A percentile compares a stretch with the other conserved stretches of the same genome.
phyloP scores from a whole-genome alignment of 2,888 invertebrate genomes.

The Dicranocentrus wangi region DNA sequence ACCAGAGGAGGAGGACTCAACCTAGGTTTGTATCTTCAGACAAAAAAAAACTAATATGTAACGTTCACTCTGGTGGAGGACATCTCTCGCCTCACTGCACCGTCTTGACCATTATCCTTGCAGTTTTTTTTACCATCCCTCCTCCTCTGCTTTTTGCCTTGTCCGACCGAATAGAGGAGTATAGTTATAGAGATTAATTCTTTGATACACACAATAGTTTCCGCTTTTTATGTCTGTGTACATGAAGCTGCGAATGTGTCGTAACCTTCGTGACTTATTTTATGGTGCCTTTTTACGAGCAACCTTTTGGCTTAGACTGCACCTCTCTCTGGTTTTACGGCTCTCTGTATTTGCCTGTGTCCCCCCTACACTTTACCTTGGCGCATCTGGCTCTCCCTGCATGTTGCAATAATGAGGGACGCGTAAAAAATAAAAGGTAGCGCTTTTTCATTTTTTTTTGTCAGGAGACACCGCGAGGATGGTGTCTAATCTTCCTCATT shows the following conservation, averaged over 20 bases:
- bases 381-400: background rate
- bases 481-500: background rate
- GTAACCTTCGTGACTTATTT: constrained; percentile 49
- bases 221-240: background rate
- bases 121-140: no score
- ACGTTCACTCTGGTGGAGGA: no score
- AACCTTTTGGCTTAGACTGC: constrained; percentile 61
- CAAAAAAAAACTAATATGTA: no score
- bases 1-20: no score
- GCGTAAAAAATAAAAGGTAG: constrained; percentile 4
- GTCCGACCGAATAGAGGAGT: background rate
- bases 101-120: no score
- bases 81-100: no score
- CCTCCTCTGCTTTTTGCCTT: background rate
- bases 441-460: background rate
- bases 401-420: background rate
- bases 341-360: background rate
- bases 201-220: constrained; percentile 5
- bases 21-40: no score
- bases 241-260: background rate
- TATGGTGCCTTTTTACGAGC: constrained; percentile 58
- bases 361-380: background rate
- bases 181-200: background rate
- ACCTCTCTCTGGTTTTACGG: constrained; percentile 49
- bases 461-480: no score